Conservation (phyloP, 2,113 vertebrate genomes). For the Baryphthengus martii region DNA sequence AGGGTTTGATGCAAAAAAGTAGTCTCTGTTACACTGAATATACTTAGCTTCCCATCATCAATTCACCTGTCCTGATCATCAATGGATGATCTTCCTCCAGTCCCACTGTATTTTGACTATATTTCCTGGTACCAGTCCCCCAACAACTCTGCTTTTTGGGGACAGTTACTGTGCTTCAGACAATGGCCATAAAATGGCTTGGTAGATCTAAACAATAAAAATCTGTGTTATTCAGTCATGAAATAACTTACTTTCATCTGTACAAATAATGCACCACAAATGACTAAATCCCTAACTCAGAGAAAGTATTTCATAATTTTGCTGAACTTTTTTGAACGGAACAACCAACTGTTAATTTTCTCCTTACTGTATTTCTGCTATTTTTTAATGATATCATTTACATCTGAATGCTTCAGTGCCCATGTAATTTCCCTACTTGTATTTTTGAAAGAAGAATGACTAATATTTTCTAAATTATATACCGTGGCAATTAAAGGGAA, state of each 20-base stretch:
- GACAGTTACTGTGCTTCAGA: not conserved
- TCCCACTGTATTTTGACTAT: not conserved
- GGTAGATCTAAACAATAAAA: not conserved
- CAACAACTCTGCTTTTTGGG: not conserved
- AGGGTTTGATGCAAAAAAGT: not conserved
- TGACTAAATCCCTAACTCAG: not conserved
- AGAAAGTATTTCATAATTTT: conserved; percentile 25
- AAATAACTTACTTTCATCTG: not conserved
- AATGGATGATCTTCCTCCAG: not conserved
- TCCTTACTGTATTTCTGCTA: conserved; percentile 1
- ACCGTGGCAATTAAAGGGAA: not conserved
- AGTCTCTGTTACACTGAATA: not conserved
- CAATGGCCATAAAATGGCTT: not conserved
- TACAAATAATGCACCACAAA: not conserved
- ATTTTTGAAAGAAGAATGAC: conserved; percentile 27
- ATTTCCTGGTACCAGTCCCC: not conserved
- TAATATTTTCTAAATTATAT: conserved; percentile 29
- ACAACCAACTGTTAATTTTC: conserved; percentile 13
- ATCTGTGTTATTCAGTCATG: not conserved
- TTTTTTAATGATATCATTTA: conserved; percentile 18
- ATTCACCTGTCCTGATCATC: not conserved
- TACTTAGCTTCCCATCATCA: not conserved
- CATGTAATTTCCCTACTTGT: conserved; percentile 17
- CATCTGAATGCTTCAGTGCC: conserved; percentile 31
- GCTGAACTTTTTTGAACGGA: conserved; percentile 9